Percentiles rank a stretch among this genome's conserved stretches.
Conservation (phyloP, 2,113 vertebrate genomes). For the Eleginops maclovinus region DNA sequence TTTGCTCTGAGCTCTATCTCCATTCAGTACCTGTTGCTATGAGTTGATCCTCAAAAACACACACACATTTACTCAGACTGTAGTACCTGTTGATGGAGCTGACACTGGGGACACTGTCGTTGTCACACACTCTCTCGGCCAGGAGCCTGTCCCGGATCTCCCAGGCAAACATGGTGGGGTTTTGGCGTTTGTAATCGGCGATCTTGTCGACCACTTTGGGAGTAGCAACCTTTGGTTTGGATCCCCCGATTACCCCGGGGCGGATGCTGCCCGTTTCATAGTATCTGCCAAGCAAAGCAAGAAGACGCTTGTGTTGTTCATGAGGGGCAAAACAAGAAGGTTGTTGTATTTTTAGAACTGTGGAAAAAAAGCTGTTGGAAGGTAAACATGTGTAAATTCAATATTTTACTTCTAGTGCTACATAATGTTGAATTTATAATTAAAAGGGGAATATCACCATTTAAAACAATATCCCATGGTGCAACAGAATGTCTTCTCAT, state of each 20-base stretch:
- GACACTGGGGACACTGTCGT: conserved; percentile 98
- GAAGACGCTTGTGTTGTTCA: background rate
- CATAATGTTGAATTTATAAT: too few species aligned
- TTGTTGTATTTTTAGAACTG: background rate
- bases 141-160: conserved; percentile 98
- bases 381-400: background rate
- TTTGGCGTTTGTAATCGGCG: conserved; percentile 99
- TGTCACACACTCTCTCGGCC: conserved; percentile 97
- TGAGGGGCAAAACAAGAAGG: background rate
- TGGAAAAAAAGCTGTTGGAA: background rate
- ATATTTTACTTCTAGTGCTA: too few species aligned
- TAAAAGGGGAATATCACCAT: too few species aligned
- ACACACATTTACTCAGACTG: conserved; percentile 18
- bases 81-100: conserved; percentile 98
- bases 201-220: conserved; percentile 99
- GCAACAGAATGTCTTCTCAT: too few species aligned
- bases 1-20: conserved; percentile 30
- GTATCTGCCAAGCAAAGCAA: conserved; percentile 86
- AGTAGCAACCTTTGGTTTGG: conserved; percentile 99
- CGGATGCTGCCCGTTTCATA: conserved; percentile 99
- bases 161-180: conserved; percentile 99
- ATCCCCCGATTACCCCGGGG: conserved; percentile 98
- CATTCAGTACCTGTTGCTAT: conserved; percentile 61
- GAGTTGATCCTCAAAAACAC: conserved; percentile 16
- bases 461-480: too few species aligned